Conservation (phyloP, 2,113 vertebrate species). For the Coracopsis vasa region DNA sequence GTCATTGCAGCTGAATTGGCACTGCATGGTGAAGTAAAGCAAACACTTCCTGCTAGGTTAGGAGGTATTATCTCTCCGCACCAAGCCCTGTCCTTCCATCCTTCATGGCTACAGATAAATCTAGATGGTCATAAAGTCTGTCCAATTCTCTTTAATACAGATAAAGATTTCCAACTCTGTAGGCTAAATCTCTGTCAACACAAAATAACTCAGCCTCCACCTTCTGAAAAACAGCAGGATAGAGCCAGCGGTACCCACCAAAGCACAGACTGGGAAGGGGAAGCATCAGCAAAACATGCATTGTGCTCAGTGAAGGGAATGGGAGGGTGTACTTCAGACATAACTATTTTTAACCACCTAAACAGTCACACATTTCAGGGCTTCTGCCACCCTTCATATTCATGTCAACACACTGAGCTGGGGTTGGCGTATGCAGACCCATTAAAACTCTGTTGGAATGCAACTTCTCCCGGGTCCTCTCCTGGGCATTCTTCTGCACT, state of each 20-base stretch:
- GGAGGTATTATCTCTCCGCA: background rate
- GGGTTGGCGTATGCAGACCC: accelerated
- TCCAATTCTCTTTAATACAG: background rate
- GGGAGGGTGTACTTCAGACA: background rate
- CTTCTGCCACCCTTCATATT: background rate
- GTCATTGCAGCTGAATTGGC: background rate
- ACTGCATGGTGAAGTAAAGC: background rate
- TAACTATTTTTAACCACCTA: background rate
- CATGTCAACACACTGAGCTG: background rate
- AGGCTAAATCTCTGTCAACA: background rate
- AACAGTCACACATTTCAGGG: background rate
- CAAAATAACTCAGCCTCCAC: background rate
- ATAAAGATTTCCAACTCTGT: background rate
- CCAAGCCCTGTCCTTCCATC: background rate
- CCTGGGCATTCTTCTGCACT: too few relatives aligned
- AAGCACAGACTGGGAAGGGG: background rate
- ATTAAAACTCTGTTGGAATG: too few relatives aligned
- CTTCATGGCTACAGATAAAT: background rate
- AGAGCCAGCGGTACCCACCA: background rate
- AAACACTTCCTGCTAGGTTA: background rate
- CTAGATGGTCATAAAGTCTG: background rate
- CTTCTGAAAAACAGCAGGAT: background rate
- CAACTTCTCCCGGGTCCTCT: too few relatives aligned
- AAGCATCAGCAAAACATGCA: background rate
- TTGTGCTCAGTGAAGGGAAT: background rate